phyloP scores from a whole-genome alignment of 2,797 vertebrate species.

The Aphelocoma californica region DNA sequence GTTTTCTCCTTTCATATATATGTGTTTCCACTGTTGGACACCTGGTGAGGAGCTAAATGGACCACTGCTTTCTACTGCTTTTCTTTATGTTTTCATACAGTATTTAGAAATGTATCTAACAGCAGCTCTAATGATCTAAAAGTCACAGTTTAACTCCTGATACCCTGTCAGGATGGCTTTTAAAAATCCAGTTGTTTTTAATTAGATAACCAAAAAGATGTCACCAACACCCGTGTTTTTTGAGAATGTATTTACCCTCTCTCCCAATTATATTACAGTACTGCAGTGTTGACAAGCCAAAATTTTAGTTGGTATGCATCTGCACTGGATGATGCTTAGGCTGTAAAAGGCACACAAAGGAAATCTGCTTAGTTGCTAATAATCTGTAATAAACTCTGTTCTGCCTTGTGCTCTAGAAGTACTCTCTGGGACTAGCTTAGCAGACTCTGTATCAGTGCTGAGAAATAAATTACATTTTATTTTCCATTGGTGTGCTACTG shows the following conservation, averaged over 20 bases:
- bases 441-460: not conserved
- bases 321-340: not conserved
- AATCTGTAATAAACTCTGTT: constrained; percentile 42
- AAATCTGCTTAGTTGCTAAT: constrained; percentile 23
- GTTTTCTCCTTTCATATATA: accelerated
- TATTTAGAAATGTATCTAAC: not conserved
- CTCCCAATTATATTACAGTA: not conserved
- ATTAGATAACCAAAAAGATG: not conserved
- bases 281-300: not conserved
- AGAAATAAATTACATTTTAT: constrained; percentile 49
- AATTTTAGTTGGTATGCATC: not conserved
- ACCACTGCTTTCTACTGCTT: not conserved
- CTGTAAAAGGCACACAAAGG: not conserved
- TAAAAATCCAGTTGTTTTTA: not conserved
- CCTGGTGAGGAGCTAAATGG: not conserved
- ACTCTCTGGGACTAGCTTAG: constrained; percentile 7
- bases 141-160: not conserved
- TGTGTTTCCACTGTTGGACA: not conserved
- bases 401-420: not conserved
- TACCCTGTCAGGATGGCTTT: not conserved
- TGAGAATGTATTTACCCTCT: not conserved
- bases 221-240: not conserved
- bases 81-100: not conserved
- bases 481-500: constrained; percentile 36
- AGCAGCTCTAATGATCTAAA: not conserved